These are phyloP conservation scores for Aphidius colemani DNA, from an alignment of 2,888 invertebrate genomes.

Conservation along the genomic window DNA sequence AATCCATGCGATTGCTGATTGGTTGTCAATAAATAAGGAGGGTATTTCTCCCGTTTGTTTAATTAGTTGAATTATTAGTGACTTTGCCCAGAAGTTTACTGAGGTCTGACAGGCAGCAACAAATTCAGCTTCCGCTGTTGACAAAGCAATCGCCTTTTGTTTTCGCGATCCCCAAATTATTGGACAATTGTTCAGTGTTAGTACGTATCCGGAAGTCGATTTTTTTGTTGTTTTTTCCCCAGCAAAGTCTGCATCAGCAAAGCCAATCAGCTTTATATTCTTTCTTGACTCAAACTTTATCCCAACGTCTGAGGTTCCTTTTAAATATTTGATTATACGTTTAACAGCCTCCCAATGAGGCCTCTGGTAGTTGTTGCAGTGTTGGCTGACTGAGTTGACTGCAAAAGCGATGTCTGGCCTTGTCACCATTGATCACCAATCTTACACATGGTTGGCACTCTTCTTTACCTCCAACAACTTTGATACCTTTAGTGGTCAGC, in stretches of 20 bases:
- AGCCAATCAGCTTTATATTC: background rate
- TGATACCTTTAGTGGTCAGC: background rate
- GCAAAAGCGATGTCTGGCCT: background rate
- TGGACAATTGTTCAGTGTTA: slow-evolving; percentile 12
- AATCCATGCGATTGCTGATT: too few species aligned
- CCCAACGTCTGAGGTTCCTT: slow-evolving; percentile 8
- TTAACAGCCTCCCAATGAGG: slow-evolving; percentile 20
- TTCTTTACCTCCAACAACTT: slow-evolving; percentile 8
- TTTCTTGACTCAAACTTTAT: slow-evolving; percentile 11
- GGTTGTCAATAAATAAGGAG: too few species aligned
- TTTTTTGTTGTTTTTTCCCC: background rate
- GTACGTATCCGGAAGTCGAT: background rate
- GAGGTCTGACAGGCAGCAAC: too few species aligned
- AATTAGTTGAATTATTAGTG: too few species aligned
- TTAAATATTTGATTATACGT: slow-evolving; percentile 10
- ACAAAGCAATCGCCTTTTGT: too few species aligned
- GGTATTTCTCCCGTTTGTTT: too few species aligned
- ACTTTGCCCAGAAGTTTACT: too few species aligned
- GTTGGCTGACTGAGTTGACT: too few species aligned
- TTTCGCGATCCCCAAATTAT: slow-evolving; percentile 6
- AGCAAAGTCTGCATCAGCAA: slow-evolving; percentile 14
- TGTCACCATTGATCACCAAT: slow-evolving; percentile 19
- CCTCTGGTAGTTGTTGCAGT: too few species aligned
- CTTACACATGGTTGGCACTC: slow-evolving; percentile 27
- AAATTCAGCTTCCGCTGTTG: too few species aligned